Conservation (phyloP, 2,113 vertebrate species). For the Oryctolagus cuniculus region mOryCun1.1 NC_091442.1:2475001-2475500, state of each 20-base stretch:
- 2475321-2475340: not conserved
- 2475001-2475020: no score
- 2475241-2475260: not conserved
- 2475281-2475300: not conserved
- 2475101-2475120: not conserved
- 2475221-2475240: not conserved
- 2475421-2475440: accelerated
- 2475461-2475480: not conserved
- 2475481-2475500: not conserved
- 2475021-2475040: no score
- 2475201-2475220: not conserved
- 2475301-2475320: not conserved
- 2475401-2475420: not conserved
- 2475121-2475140: not conserved
- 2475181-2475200: accelerated
- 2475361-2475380: not conserved
- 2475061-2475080: no score
- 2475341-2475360: not conserved
- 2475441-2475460: not conserved
- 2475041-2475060: no score
- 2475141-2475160: not conserved
- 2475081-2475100: no score
- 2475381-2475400: not conserved
- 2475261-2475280: not conserved
- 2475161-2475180: not conserved